phyloP scores from a whole-genome alignment of 2,888 invertebrate species.

The Acutogordius australiensis region DNA sequence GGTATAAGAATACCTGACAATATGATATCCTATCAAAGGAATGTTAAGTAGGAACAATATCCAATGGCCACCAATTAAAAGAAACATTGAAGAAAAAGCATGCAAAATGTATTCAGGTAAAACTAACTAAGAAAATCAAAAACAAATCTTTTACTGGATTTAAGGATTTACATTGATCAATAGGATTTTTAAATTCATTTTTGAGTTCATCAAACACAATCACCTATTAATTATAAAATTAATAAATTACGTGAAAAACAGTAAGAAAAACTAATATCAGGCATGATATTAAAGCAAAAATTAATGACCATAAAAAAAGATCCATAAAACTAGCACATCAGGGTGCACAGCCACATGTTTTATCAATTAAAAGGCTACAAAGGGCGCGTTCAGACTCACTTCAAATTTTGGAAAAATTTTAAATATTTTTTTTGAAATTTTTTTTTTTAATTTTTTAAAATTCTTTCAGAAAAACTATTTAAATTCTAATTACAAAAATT shows the following conservation, averaged over 20 bases:
- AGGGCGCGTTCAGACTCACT: too few species aligned
- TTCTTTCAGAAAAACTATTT: too few species aligned
- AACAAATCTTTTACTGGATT: conserved; percentile 65
- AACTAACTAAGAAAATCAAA: conserved; percentile 58
- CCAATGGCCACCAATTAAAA: conserved; percentile 37
- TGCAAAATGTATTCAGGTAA: conserved; percentile 81
- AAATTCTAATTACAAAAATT: too few species aligned
- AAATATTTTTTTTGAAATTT: too few species aligned
- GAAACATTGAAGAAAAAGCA: conserved; percentile 56
- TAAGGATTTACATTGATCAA: conserved; percentile 84
- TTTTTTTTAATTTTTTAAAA: too few species aligned
- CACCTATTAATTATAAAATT: conserved; percentile 32
- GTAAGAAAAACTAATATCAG: not conserved
- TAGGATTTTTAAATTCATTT: conserved; percentile 96
- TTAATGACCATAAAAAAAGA: not conserved
- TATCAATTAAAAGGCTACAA: too few species aligned
- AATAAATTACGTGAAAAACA: not conserved
- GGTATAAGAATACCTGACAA: not conserved
- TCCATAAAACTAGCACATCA: too few species aligned
- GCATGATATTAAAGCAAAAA: not conserved
- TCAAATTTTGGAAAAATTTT: too few species aligned
- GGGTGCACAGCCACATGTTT: too few species aligned
- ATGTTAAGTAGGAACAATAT: conserved; percentile 22
- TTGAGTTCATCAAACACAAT: conserved; percentile 96
- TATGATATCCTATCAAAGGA: not conserved